Base-by-base conservation (phyloP, 2,113 vertebrate species). In the Merops nubicus region DNA sequence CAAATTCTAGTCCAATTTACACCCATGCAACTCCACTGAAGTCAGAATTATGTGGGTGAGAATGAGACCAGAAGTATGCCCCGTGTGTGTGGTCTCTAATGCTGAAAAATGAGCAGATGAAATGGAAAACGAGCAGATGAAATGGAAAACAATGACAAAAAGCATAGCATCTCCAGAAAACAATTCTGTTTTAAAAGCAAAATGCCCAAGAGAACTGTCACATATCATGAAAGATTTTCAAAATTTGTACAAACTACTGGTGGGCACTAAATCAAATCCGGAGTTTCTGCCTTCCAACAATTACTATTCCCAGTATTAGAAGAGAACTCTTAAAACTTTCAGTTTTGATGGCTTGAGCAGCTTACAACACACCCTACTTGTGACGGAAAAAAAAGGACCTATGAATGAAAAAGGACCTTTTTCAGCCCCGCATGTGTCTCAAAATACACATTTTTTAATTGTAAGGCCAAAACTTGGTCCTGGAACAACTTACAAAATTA, bases 1-100 rank as follows among this genome's bases (percentile, higher is more conserved):
- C 96, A 96, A 96, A 72, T 95, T 95, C 82, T 86, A 89, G 91
- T 95, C 90, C 96, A 91, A 96, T 97, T 97, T 96, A 96, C 92
- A 96, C 85, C 75, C 93, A 0, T 93, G 64, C 72, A 88, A 94
- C 79, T 96, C 79, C 79, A 77, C 82, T 86, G 91, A 94, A 96
- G 90, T 91, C 92, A 91, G 78, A 93, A 94, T 96, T 94, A 74
- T 1, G 1, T 93, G 92, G 76, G 88, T 97, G 93, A 95, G 95
- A 96, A 96, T 74, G 88, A 96, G 90, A 93, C 96, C 90, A 94
- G 82, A 96, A 96, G 79, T 91, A 93, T 77, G 92, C 90, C 93
- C 85, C 70, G 90, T 95, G 93, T 96, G 85, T 96, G 92, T 93
- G 93, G 92, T 85, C 90, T 86, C 76, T 82, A 91, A 88, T 22